phyloP scores from a whole-genome alignment of 2,113 vertebrate genomes.

The Meleagris gallopavo region DNA sequence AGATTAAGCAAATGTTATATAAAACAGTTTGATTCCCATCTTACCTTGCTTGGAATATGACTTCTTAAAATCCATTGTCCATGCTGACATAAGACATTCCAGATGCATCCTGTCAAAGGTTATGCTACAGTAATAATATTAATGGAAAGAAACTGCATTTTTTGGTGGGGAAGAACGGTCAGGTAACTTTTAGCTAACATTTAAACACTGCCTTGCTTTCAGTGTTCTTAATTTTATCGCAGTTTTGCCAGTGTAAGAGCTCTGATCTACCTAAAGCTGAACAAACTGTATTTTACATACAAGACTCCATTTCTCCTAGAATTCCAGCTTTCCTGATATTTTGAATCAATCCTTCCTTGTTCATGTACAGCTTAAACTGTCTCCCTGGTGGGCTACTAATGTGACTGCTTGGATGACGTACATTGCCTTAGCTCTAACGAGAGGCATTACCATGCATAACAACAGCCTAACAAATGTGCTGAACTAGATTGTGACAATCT shows the following conservation, averaged over 20 bases:
- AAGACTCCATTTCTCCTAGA: not conserved
- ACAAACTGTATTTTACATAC: not conserved
- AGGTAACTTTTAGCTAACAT: not conserved
- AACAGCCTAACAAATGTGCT: not conserved
- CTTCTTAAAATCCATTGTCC: constrained; percentile 47
- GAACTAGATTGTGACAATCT: not conserved
- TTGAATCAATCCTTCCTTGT: not conserved
- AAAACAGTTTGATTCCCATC: constrained; percentile 15
- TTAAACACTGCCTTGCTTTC: not conserved
- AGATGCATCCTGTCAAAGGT: constrained; percentile 43
- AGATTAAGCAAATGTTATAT: not conserved
- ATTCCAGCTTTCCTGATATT: not conserved
- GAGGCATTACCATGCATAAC: not conserved
- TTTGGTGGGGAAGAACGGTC: not conserved
- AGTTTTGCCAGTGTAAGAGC: not conserved
- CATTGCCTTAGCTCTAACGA: not conserved
- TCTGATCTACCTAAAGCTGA: not conserved
- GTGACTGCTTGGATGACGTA: accelerated
- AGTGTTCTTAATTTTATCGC: not conserved
- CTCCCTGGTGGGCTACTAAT: not conserved
- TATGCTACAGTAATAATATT: not conserved
- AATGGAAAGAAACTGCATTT: not conserved
- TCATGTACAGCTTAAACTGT: not conserved
- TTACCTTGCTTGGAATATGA: constrained; percentile 41
- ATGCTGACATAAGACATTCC: constrained; percentile 46